Evolutionary conservation across 2,888 invertebrate genomes (phyloP), one percentile per base, ranked within the genome.

Genomic region (Eupithecia pulchellata): DNA sequence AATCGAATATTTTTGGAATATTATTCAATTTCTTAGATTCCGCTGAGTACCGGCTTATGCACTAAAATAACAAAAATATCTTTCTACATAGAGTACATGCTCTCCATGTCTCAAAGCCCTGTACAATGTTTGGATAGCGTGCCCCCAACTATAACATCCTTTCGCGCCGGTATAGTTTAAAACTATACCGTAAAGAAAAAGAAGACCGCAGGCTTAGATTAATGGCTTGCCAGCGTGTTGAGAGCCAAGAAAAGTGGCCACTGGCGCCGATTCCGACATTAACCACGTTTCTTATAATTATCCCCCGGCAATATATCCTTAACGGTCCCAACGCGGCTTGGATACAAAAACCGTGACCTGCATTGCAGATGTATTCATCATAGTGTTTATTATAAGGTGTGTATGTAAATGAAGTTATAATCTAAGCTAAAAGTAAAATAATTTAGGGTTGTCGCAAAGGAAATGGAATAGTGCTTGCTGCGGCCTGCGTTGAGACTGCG

Each of bases 261-360:
- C 72, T 74, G 75, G 74, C 74, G 76, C 72, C 77, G 81, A 83
- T 84, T 84, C 74, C 77, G 80, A 73, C 79, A 81, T 81, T 79
- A 82, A 82, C 76, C 78, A 78, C 81, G 82, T 81, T 84, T 83
- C 84, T 84, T 84, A 80, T 82, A 85, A 83, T 85, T 84, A 82
- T 82, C 81, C 79, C 71, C 65, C 66, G 68, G 72, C 83, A 82
- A 64, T 29, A 39, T 42, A 67, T 65, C 75, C 78, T 83, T 85
- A 82, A 83, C 79, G 73, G 80, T 76, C 76, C 65, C 70, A 70
- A 71, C 75, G 74, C 74, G 75, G 72, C 71, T 30, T 67, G 70
- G 58, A 52, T 76, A 72, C 69, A 73, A 69, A 80, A 79, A 76
- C 80, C 79, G 74, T 78, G 81, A 71, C 69, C 74, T 74, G 77